phyloP scores from a whole-genome alignment of 2,797 vertebrate species.

The Glossophaga mutica region DNA sequence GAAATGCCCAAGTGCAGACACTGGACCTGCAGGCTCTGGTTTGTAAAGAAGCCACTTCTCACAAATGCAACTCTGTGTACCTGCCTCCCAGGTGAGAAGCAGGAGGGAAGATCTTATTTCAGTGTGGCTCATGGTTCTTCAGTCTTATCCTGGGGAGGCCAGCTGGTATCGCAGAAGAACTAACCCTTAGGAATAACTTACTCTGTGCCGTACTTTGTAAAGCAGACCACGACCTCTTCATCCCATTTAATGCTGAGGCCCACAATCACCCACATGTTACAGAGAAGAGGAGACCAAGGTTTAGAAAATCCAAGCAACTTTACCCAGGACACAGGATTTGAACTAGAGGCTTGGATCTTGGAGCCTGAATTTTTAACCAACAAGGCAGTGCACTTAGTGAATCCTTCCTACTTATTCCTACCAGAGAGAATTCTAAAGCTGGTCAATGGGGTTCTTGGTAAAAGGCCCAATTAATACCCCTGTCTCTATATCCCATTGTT shows the following conservation, averaged over 20 bases:
- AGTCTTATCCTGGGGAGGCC: background rate
- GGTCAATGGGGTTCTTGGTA: background rate
- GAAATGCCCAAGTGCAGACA: background rate
- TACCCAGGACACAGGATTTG: background rate
- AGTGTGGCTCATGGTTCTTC: background rate
- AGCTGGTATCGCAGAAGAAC: background rate
- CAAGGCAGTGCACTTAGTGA: background rate
- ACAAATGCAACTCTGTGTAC: background rate
- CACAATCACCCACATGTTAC: background rate
- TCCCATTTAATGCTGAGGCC: background rate
- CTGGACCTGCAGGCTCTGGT: background rate
- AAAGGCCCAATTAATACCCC: background rate
- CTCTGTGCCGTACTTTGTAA: background rate
- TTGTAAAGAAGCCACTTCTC: background rate
- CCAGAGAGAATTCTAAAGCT: background rate
- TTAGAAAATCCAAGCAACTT: background rate
- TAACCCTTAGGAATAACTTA: background rate
- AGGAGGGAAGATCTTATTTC: background rate
- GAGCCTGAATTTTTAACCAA: background rate
- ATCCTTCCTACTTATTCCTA: background rate
- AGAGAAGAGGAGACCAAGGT: background rate
- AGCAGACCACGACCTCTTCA: background rate
- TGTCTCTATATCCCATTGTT: background rate
- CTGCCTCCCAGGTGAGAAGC: background rate
- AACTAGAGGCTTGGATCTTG: background rate